Base-by-base conservation (phyloP, 2,113 vertebrate genomes). In the Stigmatopora nigra region DNA sequence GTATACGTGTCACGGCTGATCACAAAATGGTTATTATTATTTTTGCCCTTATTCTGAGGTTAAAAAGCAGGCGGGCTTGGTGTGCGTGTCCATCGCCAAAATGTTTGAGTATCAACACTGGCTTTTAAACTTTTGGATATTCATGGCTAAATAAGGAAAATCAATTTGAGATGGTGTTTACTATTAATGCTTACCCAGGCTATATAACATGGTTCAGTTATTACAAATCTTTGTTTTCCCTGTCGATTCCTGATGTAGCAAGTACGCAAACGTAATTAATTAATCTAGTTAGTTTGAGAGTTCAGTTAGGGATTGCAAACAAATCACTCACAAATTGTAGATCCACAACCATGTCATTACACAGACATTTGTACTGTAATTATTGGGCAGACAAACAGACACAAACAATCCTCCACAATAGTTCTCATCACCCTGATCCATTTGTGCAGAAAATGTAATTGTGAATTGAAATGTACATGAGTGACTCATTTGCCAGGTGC, bases 391-490 rank as follows among this genome's bases (percentile, higher is more conserved):
- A 61, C 19, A 64, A 9, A 35, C 22, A 31, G 3, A 22, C 5
- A 46, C 44, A 46, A 25, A 15, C 44, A 47, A 22, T 35, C 13
- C 44, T 63, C 45, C 20, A 49, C 25, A 48, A 35, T 16, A 12
- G 16, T 63, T 15, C 15, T 45, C 63, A 3, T 77, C 61, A 55
- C 64, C 64, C 31, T 38, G 65, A 64, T 64, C 56, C 57, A 20
- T 52, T 61, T 52, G 52, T 76, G 51, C 4, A 56, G 51, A 25
- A 31, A 20, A 15, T 36, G 38, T 36, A 58, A 63, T 13, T 57
- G 68, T 73, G 67, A 17, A 52, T 25, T 38, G 48, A 63, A 45
- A 62, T 66, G 68, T 72, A 52, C 53, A 63, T 45, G 2, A 20
- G 63, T 61, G 62, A 73, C 56, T 63, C 35, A 31, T 58, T 36